Base-by-base conservation (phyloP, 2,888 invertebrate species). In the Anorthoa munda region DNA sequence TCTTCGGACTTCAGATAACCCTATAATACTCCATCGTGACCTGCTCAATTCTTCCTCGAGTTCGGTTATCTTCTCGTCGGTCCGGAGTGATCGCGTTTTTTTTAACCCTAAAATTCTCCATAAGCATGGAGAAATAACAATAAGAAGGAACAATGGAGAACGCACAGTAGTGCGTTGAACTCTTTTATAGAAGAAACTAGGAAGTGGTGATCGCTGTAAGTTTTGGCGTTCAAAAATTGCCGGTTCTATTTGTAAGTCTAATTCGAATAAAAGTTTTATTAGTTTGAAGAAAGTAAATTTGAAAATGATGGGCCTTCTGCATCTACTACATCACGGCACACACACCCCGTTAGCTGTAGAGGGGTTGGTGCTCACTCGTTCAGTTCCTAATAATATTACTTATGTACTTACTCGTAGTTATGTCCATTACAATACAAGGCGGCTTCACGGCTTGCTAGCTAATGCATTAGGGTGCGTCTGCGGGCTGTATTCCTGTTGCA, bases 401-500 rank as follows among this genome's bases (percentile, higher is more conserved):
- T 18, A 12, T 26, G 65, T 53, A 55, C 39, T 9, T 53, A 55
- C 39, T 9, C 7, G 39, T 39, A 39, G 39, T 39, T 39, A 39
- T 39, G 39, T 39, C 39, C 39, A 39, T 39, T 39, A 39, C 45
- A 65, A 65, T 74, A 51, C 53, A 50, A 46, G 21, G 46, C 56
- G 18, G 50, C n/a, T 26, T 18, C 23, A 18, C 7, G 11, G 64
- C 21, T 56, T 3, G 60, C 55, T 31, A n/a, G 53, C 71, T 68
- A 72, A 68, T 77, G 72, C 72, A 66, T 50, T 17, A 15, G 71
- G 77, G 80, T 55, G 71, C 72, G 72, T 5, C 3, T 53, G 68
- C 69, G 75, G 50, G 12, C 1, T 56, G 71, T 50, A 69, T 15
- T 60, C 15, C 45, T 70, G 26, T 21, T 60, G 23, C 75, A 53